Conservation (phyloP, 53 echinoderm and acorn worm species). For the Astropecten irregularis region DNA sequence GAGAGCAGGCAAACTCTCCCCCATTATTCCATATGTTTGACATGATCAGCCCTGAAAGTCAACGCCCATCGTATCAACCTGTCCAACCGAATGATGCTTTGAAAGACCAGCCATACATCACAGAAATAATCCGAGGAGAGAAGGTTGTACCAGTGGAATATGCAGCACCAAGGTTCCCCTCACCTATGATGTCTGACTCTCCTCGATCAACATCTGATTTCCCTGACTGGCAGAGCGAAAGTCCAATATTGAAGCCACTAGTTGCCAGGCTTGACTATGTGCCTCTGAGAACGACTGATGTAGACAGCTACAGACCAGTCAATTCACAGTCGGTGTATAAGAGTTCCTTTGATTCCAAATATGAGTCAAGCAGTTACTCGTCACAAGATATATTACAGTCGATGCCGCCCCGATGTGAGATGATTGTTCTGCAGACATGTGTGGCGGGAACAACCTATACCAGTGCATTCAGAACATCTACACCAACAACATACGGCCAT, state of each 20-base stretch:
- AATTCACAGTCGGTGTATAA: background rate
- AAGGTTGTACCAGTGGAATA: background rate
- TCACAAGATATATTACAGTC: slow-evolving; percentile 20
- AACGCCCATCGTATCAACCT: background rate
- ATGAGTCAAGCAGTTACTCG: slow-evolving; percentile 6
- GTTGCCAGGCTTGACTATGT: slow-evolving; percentile 47
- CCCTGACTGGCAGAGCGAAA: slow-evolving; percentile 3
- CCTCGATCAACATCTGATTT: slow-evolving; percentile 28
- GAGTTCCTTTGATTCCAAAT: background rate
- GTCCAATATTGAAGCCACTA: background rate
- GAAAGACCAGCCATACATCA: slow-evolving; percentile 7
- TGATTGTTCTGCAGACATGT: slow-evolving; percentile 68
- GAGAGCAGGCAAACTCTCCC: slow-evolving; percentile 69
- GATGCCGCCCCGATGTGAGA: slow-evolving; percentile 69
- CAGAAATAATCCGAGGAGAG: slow-evolving; percentile 22
- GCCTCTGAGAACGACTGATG: slow-evolving; percentile 13
- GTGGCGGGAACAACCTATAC: slow-evolving; percentile 69
- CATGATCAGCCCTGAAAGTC: slow-evolving; percentile 20
- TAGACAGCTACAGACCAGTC: background rate
- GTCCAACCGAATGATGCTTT: background rate
- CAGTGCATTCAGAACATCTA: slow-evolving; percentile 56
- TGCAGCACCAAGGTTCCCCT: background rate
- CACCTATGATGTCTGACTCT: background rate
- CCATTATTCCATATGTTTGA: slow-evolving; percentile 3
- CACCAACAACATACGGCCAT: slow-evolving; percentile 15